Conservation (phyloP, 2,888 invertebrate species). For the Drosophila borborema region DNA sequence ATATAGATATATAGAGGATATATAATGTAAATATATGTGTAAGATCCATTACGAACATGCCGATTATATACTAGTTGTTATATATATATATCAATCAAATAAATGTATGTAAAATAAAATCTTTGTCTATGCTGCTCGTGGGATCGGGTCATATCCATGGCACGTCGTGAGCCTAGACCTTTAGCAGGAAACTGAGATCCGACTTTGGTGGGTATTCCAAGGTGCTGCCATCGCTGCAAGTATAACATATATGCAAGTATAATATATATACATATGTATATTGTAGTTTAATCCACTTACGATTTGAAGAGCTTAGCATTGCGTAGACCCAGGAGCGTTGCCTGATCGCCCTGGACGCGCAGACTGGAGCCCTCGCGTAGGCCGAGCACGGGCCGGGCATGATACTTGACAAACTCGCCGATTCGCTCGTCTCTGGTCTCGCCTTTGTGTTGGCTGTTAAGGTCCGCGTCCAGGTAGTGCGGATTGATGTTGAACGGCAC, state of each 20-base stretch:
- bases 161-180: background rate
- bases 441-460: slow-evolving; percentile 88
- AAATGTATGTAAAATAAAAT: slow-evolving; percentile 5
- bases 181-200: slow-evolving; percentile 87
- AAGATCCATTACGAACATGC: slow-evolving; percentile 28
- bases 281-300: background rate
- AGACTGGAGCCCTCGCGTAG: slow-evolving; percentile 90
- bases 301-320: slow-evolving; percentile 88
- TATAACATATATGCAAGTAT: slow-evolving; percentile 67
- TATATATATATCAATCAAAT: slow-evolving; percentile 16
- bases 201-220: slow-evolving; percentile 86
- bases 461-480: slow-evolving; percentile 90
- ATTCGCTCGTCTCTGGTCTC: slow-evolving; percentile 92
- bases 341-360: slow-evolving; percentile 87
- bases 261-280: background rate
- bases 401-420: slow-evolving; percentile 88
- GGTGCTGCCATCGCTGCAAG: slow-evolving; percentile 87
- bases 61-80: slow-evolving; percentile 31
- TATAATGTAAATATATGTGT: slow-evolving; percentile 24
- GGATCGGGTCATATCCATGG: background rate
- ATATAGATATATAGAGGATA: slow-evolving; percentile 5
- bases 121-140: background rate
- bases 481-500: slow-evolving; percentile 95
- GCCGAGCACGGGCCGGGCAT: slow-evolving; percentile 88
- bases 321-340: slow-evolving; percentile 88